Conservation (phyloP, 2,888 invertebrate species). For the Dione juno region DNA sequence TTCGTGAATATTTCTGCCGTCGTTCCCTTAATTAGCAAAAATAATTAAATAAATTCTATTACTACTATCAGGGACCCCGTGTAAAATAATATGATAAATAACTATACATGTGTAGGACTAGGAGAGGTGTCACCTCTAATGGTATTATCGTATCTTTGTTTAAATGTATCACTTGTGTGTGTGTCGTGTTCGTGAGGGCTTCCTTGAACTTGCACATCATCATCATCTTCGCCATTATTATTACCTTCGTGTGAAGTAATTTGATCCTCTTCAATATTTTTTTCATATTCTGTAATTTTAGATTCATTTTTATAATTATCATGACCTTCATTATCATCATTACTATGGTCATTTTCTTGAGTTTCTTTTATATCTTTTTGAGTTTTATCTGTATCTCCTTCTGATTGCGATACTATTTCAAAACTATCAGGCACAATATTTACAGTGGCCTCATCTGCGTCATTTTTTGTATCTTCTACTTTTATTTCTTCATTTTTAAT, state of each 20-base stretch:
- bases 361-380: constrained; percentile 19
- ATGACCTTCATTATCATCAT: constrained; percentile 24
- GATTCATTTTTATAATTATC: constrained; percentile 21
- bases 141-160: constrained; percentile 62
- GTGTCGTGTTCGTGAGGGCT: constrained; percentile 71
- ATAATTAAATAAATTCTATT: constrained; percentile 81
- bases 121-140: constrained; percentile 75
- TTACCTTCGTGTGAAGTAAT: constrained; percentile 69
- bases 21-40: constrained; percentile 82
- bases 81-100: constrained; percentile 58
- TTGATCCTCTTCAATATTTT: constrained; percentile 53
- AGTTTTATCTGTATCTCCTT: constrained; percentile 20
- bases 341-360: constrained; percentile 22
- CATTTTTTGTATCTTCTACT: constrained; percentile 15
- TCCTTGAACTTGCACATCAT: constrained; percentile 81
- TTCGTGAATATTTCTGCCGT: constrained; percentile 75
- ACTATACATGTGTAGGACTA: constrained; percentile 74
- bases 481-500: constrained; percentile 33
- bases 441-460: constrained; percentile 49
- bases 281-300: constrained; percentile 36
- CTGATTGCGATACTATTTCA: constrained; percentile 30
- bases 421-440: constrained; percentile 36
- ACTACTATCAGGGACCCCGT: constrained; percentile 71
- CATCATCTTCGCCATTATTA: constrained; percentile 80
- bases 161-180: constrained; percentile 68